phyloP scores from a whole-genome alignment of 2,113 vertebrate genomes.

The Chaetura pelagica region DNA sequence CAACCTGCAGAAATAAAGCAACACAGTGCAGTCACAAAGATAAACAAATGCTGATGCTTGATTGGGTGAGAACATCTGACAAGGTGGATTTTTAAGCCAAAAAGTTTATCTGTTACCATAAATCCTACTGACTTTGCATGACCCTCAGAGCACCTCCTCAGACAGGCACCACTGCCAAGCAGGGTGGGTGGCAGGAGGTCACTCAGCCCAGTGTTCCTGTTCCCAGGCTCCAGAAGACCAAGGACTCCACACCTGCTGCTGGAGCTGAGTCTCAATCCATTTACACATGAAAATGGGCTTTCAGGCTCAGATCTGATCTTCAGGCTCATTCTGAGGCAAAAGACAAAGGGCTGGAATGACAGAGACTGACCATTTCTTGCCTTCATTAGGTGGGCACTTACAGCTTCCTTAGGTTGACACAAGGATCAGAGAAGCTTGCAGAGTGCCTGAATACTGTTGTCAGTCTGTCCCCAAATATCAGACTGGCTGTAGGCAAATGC shows the following conservation, averaged over 20 bases:
- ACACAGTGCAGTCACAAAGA: fast-evolving
- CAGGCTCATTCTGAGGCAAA: background rate
- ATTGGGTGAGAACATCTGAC: background rate
- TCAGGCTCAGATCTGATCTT: background rate
- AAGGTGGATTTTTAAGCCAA: background rate
- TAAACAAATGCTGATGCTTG: background rate
- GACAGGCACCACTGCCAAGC: background rate
- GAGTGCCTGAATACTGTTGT: background rate
- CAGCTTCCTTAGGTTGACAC: background rate
- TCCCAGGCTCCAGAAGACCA: background rate
- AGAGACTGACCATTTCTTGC: background rate
- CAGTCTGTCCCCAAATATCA: background rate
- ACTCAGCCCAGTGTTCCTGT: background rate
- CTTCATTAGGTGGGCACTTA: background rate
- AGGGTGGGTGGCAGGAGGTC: background rate
- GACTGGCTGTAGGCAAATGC: background rate
- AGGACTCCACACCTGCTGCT: background rate
- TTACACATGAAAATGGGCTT: fast-evolving
- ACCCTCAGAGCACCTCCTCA: background rate
- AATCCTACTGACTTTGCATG: fast-evolving
- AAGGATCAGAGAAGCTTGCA: background rate
- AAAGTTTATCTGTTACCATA: background rate
- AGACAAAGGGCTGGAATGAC: background rate
- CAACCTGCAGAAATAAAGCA: background rate
- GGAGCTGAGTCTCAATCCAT: fast-evolving